Conservation (phyloP, 2,113 vertebrate species). For the Rhabdornis inornatus region DNA sequence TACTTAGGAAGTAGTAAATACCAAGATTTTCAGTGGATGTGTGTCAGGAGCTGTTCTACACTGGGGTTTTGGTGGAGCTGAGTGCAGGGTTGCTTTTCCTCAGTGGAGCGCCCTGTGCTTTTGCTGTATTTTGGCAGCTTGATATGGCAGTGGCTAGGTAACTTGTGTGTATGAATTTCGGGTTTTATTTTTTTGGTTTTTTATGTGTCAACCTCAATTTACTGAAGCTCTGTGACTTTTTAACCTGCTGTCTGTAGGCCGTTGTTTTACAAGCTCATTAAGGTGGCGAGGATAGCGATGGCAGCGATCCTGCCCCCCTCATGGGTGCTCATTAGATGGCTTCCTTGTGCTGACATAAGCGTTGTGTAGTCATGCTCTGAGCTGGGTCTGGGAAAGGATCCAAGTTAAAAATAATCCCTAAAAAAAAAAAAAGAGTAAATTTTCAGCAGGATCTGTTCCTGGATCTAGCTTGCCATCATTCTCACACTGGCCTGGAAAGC, state of each 20-base stretch:
- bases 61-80: background rate
- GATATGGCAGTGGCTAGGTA: background rate
- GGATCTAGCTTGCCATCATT: background rate
- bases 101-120: background rate
- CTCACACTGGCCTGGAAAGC: background rate
- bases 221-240: slow-evolving; percentile 27
- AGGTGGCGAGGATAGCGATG: background rate
- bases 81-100: background rate
- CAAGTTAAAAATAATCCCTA: slow-evolving; percentile 53
- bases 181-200: background rate
- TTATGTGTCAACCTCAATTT: background rate
- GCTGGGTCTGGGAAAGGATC: slow-evolving; percentile 44
- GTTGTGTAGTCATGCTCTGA: slow-evolving; percentile 26
- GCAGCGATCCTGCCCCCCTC: background rate
- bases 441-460: slow-evolving; percentile 40
- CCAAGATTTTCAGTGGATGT: background rate
- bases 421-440: background rate
- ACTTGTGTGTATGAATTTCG: background rate
- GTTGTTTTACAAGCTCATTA: slow-evolving; percentile 52
- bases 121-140: background rate
- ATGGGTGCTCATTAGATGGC: slow-evolving; percentile 48
- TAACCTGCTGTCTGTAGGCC: background rate
- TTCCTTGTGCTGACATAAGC: slow-evolving; percentile 63
- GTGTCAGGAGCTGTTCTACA: background rate
- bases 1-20: background rate